Base-by-base conservation (phyloP, 2,113 vertebrate species). In the Lutjanus erythropterus region DNA sequence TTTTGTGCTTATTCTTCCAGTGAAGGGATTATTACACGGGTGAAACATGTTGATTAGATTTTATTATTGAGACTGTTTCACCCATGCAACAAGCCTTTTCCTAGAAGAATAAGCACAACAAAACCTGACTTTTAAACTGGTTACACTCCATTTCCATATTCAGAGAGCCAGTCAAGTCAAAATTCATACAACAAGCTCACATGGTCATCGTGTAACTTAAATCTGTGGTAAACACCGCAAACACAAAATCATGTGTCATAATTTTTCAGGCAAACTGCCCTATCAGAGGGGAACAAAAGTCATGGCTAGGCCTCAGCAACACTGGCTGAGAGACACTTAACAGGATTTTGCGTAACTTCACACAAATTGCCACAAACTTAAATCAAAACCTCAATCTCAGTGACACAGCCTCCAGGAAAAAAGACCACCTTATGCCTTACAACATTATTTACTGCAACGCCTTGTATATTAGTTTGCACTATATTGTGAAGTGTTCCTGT, bases 381-480 rank as follows among this genome's bases (percentile, higher is more conserved):
- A 52, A 29, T 39, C 0, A n/a, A 73, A 53, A 64, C 37, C 21
- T 21, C 1, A 53, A 27, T 14, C 29, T 58, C 46, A 62, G 58
- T 15, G 9, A 64, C 42, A 33, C 5, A 29, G 56, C 12, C 44
- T 60, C 6, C 19, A 18, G 10, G 23, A n/a, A 46, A 67, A 71
- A n/a, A 16, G 0, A 71, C 10, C 23, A 35, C 33, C 19, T 53
- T 10, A 23, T 42, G 2, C 2, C 18, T 35, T 9, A 23, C 14
- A 55, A 8, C 44, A 31, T 14, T 7, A 35, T 37, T 52, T 5
- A 27, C 6, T 27, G 62, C 14, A 29, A 15, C n/a, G 5, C 21
- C 18, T 49, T 62, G n/a, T 56, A 1, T 27, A 18, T 23, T 35
- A 9, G 76, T 75, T 70, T 78, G 31, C 29, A 62, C 9, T 59